These are phyloP conservation scores for Crocuta crocuta DNA, from an alignment of 2,113 vertebrate genomes.

Conservation along the genomic window DNA sequence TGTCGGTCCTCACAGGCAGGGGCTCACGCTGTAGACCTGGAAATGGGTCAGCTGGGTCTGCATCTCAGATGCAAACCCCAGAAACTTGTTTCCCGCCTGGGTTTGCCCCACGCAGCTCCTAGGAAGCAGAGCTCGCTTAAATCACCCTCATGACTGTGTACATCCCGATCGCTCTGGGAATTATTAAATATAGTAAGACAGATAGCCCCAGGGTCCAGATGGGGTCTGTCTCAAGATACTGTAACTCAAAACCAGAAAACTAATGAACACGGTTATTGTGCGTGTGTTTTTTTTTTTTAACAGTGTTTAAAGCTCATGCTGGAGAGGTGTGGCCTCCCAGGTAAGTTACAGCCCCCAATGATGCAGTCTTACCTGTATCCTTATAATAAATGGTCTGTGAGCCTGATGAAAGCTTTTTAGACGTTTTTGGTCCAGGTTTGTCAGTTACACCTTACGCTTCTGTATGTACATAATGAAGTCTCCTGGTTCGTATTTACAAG, in stretches of 20 bases:
- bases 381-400: not conserved
- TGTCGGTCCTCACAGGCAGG: not conserved
- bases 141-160: not conserved
- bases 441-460: not conserved
- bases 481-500: not conserved
- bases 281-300: slow-evolving; percentile 66
- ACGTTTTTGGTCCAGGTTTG: not conserved
- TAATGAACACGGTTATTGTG: not conserved
- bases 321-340: slow-evolving; percentile 90
- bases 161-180: not conserved
- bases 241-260: not conserved
- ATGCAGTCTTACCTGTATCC: not conserved
- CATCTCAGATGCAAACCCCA: not conserved
- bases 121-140: not conserved
- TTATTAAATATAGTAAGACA: not conserved
- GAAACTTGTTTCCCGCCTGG: not conserved
- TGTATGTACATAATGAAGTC: not conserved
- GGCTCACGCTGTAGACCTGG: too few relatives aligned
- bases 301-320: slow-evolving; percentile 95
- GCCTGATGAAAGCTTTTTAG: not conserved
- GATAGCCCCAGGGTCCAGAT: not conserved
- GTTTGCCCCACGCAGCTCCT: not conserved
- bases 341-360: slow-evolving; percentile 83
- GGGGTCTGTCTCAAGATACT: not conserved
- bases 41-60: not conserved